Evolutionary conservation across 2,888 invertebrate species (phyloP).

Genomic region (Deilephila elpenor): DNA sequence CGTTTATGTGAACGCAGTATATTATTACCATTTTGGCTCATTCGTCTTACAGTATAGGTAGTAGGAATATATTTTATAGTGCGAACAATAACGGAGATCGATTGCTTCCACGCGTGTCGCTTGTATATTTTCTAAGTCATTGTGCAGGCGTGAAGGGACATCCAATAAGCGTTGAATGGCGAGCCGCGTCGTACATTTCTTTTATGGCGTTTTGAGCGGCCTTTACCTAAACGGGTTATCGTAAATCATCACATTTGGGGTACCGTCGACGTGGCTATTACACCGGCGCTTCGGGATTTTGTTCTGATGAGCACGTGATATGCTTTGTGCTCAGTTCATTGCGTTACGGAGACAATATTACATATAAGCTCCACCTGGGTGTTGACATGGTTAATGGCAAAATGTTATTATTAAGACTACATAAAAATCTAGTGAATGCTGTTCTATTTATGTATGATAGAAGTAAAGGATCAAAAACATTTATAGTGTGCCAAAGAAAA

Average conservation of each 20-base stretch:
- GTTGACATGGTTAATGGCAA: too few species aligned
- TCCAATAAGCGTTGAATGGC: conserved; percentile 41
- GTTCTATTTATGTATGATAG: too few species aligned
- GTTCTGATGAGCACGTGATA: neutral
- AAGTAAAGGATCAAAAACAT: too few species aligned
- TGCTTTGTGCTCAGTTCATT: neutral
- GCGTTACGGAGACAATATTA: neutral
- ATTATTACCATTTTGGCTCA: too few species aligned
- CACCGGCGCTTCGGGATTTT: neutral
- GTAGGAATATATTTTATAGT: conserved; percentile 1
- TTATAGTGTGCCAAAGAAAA: too few species aligned
- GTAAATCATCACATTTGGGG: conserved; percentile 54
- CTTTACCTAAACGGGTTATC: conserved; percentile 47
- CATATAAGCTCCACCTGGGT: too few species aligned
- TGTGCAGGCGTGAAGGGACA: conserved; percentile 32
- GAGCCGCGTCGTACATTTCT: conserved; percentile 40
- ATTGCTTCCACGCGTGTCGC: conserved; percentile 2
- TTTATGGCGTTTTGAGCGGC: conserved; percentile 49
- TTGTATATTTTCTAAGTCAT: conserved; percentile 31
- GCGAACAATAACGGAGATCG: conserved; percentile 19
- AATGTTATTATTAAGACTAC: too few species aligned
- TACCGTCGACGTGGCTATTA: conserved; percentile 8
- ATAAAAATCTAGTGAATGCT: too few species aligned
- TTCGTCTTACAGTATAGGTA: neutral
- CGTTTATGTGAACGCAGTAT: too few species aligned